Base-by-base conservation (phyloP, 2,797 vertebrate genomes). In the Etheostoma nigrum region DNA sequence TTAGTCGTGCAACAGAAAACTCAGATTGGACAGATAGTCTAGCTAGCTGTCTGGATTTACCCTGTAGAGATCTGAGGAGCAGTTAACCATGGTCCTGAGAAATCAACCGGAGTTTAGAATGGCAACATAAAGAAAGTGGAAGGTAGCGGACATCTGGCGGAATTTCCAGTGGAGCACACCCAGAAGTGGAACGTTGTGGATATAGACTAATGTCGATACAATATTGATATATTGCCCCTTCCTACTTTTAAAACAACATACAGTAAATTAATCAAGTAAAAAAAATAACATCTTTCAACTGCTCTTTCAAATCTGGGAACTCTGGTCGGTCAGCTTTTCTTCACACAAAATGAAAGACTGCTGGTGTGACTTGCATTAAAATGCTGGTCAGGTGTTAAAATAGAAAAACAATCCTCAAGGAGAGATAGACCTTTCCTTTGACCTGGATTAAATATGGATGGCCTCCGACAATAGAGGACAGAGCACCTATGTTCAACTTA, bases 391-490 rank as follows among this genome's bases (percentile, higher is more conserved):
- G 64, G 64, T 83, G 77, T 78, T 45, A 48, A 82, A 48, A 27
- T 62, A 59, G 42, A 30, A 64, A 49, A 47, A 19, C 64, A 10
- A 65, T 16, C 74, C 42, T 42, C 5, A 2, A 78, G 62, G 74
- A 74, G 65, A 63, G 6, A 6, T 51, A 0, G 78, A 82, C 81
- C 84, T 89, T 85, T 89, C 65, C 67, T 84, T 74, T 85, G 83
- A 86, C 74, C 76, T 74, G 70, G 74, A 80, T 88, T 83, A 90
- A 89, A 87, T 76, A 92, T 89, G 82, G 73, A 93, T 79, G 72
- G 6, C 40, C 30, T 67, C 58, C 8, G 23, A 87, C 85, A 74
- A 83, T 68, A 69, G 69, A 81, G 66, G 76, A 71, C n/a, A 6
- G 66, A 62, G 59, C 79, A 58, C 64, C 45, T 30, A 75, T 77